Percentiles rank a stretch among this genome's conserved stretches.
Evolutionary conservation across 2,888 invertebrate genomes (phyloP).

Genomic region (Dexiosoma caninum): DNA sequence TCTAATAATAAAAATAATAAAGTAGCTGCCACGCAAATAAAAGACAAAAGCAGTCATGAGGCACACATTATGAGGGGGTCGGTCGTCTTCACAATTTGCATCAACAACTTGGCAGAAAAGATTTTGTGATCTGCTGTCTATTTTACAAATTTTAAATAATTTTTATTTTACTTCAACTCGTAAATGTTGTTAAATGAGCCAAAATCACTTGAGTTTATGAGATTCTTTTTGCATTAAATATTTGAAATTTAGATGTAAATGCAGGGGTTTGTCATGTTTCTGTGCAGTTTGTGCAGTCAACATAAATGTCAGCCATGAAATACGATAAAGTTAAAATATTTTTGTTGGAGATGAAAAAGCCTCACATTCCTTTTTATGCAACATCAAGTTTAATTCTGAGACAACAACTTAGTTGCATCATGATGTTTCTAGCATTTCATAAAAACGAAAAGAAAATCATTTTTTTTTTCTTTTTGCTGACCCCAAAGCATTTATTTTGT

Average conservation of each 20-base stretch:
- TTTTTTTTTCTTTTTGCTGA: too few species aligned
- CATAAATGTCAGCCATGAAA: conserved; percentile 54
- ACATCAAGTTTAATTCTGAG: conserved; percentile 26
- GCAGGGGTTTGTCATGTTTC: conserved; percentile 32
- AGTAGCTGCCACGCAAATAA: not conserved
- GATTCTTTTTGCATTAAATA: conserved; percentile 33
- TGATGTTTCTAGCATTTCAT: conserved; percentile 35
- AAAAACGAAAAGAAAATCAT: conserved; percentile 1
- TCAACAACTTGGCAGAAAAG: not conserved
- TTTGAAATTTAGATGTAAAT: conserved; percentile 39
- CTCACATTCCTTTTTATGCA: not conserved
- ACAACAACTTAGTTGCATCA: conserved; percentile 52
- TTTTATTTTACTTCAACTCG: conserved; percentile 72
- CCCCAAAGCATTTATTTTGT: conserved; percentile 40
- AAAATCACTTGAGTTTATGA: conserved; percentile 33
- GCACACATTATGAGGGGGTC: not conserved
- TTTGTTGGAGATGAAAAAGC: conserved; percentile 27
- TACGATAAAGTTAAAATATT: conserved; percentile 56
- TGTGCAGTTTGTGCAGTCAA: conserved; percentile 24
- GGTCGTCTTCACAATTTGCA: not conserved
- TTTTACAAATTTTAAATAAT: conserved; percentile 67
- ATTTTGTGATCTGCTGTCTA: conserved; percentile 28
- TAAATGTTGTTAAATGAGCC: conserved; percentile 68
- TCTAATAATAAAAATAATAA: not conserved
- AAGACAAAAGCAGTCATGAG: not conserved